phyloP scores from a whole-genome alignment of 2,113 vertebrate genomes.

The Galbula dea region DNA sequence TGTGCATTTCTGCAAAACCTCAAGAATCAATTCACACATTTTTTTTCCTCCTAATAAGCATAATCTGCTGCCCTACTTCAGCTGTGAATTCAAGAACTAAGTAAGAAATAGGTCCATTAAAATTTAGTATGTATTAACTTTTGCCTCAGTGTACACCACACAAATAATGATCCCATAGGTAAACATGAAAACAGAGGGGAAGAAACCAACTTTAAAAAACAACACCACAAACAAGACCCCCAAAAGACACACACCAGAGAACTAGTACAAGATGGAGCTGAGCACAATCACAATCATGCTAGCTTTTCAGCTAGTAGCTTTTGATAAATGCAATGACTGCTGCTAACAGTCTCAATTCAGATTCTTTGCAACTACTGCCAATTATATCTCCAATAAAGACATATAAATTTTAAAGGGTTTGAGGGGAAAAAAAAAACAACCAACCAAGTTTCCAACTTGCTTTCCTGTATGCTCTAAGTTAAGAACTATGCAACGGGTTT shows the following conservation, averaged over 20 bases:
- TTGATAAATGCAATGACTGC: neutral
- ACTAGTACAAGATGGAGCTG: neutral
- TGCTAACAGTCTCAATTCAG: neutral
- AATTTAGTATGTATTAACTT: neutral
- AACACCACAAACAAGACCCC: neutral
- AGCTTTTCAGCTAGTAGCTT: neutral
- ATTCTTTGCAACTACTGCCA: neutral
- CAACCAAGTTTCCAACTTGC: neutral
- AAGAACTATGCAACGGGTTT: neutral
- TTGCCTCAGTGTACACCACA: neutral
- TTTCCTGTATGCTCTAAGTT: neutral
- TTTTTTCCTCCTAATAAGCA: neutral
- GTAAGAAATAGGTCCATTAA: neutral
- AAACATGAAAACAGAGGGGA: neutral
- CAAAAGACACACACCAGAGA: neutral
- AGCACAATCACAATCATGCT: neutral
- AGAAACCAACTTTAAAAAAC: neutral
- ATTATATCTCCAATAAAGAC: neutral
- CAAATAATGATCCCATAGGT: neutral
- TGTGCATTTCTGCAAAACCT: neutral
- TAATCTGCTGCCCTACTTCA: neutral
- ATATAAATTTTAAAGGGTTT: neutral
- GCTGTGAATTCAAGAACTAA: neutral
- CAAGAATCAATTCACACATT: neutral
- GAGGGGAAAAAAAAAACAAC: neutral